phyloP scores from a whole-genome alignment of 2,113 vertebrate genomes.

The Pelvicachromis taeniatus region DNA sequence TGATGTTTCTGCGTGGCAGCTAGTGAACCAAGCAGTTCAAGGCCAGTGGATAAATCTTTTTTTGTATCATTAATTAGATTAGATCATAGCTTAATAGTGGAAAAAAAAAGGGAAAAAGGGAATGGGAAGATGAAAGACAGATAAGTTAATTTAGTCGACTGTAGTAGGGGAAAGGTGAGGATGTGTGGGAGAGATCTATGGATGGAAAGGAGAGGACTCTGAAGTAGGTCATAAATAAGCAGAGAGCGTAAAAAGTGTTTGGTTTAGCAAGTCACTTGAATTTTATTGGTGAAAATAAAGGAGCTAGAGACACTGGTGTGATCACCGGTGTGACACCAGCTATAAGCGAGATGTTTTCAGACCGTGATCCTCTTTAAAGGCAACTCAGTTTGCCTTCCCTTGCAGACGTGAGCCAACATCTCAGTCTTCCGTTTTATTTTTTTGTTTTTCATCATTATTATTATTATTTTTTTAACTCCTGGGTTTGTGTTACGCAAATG shows the following conservation, averaged over 20 bases:
- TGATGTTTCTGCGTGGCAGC: background rate
- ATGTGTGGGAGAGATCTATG: slow-evolving; percentile 26
- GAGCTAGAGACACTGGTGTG: background rate
- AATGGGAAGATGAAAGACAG: background rate
- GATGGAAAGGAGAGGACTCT: slow-evolving; percentile 5
- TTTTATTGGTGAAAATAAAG: background rate
- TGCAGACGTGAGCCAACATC: background rate
- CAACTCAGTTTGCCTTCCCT: background rate
- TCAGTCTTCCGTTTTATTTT: background rate
- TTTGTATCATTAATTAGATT: slow-evolving; percentile 29
- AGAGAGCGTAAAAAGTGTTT: background rate
- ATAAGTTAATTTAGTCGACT: slow-evolving; percentile 36
- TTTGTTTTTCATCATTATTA: background rate
- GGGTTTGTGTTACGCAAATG: background rate
- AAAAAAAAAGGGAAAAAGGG: background rate
- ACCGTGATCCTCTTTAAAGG: background rate
- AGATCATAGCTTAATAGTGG: background rate
- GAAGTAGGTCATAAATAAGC: slow-evolving; percentile 33
- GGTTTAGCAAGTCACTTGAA: background rate
- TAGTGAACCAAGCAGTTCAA: slow-evolving; percentile 6
- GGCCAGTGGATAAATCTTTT: background rate
- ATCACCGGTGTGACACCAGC: background rate
- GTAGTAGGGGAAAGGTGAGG: background rate
- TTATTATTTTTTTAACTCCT: background rate
- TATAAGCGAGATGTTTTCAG: background rate